A percentile compares a stretch with the other conserved stretches of the same genome.
Evolutionary conservation across 2,888 invertebrate genomes (phyloP).

Genomic region (Parasteatoda lunata): DNA sequence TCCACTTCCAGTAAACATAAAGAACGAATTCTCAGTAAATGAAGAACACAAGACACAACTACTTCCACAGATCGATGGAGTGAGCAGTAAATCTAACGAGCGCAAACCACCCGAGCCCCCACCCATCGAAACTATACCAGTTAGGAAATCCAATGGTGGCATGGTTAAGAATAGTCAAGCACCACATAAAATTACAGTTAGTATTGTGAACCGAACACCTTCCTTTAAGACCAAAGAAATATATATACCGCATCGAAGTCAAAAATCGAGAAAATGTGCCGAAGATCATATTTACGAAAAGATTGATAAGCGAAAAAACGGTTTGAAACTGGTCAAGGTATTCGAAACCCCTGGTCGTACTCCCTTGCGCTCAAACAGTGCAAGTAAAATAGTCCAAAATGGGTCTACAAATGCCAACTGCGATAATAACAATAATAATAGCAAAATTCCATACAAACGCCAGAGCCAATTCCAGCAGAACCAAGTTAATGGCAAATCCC

Average conservation of each 20-base stretch:
- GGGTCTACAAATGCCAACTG: conserved; percentile 37
- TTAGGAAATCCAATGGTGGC: conserved; percentile 41
- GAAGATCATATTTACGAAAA: conserved; percentile 68
- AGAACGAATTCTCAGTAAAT: conserved; percentile 55
- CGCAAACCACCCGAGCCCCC: conserved; percentile 85
- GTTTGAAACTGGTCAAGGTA: conserved; percentile 38
- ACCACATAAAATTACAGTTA: conserved; percentile 62
- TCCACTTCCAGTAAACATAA: conserved; percentile 83
- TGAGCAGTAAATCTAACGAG: conserved; percentile 13
- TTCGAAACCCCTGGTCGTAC: conserved; percentile 32
- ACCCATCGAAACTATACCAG: conserved; percentile 91
- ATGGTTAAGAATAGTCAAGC: conserved; percentile 46
- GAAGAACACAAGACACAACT: conserved; percentile 59
- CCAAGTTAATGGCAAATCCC: conserved; percentile 36
- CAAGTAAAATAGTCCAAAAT: conserved; percentile 61
- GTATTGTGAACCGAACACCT: conserved; percentile 58
- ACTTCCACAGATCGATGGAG: conserved; percentile 69
- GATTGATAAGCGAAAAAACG: conserved; percentile 45
- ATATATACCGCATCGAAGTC: conserved; percentile 43
- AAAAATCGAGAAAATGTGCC: conserved; percentile 33
- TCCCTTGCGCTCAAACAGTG: conserved; percentile 63
- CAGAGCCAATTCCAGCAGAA: conserved; percentile 44
- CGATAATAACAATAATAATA: conserved; percentile 47
- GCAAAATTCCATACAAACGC: conserved; percentile 24
- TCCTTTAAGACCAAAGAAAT: conserved; percentile 61